Evolutionary conservation across 2,113 vertebrate genomes (phyloP).

Genomic region (Rhabdornis inornatus): DNA sequence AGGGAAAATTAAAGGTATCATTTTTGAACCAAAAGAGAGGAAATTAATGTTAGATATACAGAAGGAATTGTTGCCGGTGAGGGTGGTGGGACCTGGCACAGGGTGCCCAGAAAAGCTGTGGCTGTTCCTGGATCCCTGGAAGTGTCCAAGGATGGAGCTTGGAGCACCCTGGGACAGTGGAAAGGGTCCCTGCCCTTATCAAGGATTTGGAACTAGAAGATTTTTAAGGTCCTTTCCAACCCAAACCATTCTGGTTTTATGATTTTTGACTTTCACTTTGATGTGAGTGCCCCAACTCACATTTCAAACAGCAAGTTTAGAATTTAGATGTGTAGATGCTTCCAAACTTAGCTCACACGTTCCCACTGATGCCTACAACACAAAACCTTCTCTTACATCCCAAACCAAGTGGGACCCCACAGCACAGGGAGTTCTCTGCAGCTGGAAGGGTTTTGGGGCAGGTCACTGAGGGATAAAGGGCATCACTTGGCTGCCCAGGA

Average conservation of each 20-base stretch:
- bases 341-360: accelerated
- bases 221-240: not conserved
- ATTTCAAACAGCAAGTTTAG: not conserved
- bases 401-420: not conserved
- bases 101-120: not conserved
- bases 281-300: accelerated
- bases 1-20: not conserved
- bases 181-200: not conserved
- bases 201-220: too few species aligned
- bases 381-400: not conserved
- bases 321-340: not conserved
- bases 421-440: not conserved
- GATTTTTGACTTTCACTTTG: not conserved
- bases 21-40: not conserved
- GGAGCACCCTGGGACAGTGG: not conserved
- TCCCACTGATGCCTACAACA: not conserved
- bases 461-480: too few species aligned
- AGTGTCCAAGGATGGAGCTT: not conserved
- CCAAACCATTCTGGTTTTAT: not conserved
- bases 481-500: accelerated
- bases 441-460: not conserved
- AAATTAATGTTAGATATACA: not conserved
- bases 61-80: not conserved
- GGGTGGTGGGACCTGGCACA: not conserved
- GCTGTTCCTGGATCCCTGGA: not conserved